Conservation (phyloP, 2,888 invertebrate species). For the Volucella inanis region DNA sequence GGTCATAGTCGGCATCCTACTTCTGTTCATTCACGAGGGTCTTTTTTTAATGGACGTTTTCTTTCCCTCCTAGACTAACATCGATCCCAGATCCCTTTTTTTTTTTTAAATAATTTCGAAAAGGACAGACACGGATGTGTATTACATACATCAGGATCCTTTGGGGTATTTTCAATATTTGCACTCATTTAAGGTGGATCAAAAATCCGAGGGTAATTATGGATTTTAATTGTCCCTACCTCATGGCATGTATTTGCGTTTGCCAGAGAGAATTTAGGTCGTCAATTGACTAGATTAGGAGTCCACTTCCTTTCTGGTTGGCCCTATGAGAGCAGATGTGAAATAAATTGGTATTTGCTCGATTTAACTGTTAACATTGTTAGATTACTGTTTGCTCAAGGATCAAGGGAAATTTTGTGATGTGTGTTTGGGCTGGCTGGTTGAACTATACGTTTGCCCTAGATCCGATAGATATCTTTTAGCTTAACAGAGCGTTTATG, state of each 20-base stretch:
- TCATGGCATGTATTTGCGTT: conserved; percentile 38
- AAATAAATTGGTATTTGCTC: conserved; percentile 69
- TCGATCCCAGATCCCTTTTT: not conserved
- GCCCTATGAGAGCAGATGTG: conserved; percentile 43
- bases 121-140: conserved; percentile 9
- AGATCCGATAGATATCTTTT: conserved; percentile 9
- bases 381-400: conserved; percentile 65
- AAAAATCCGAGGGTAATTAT: conserved; percentile 59
- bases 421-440: not conserved
- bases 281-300: conserved; percentile 33
- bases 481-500: conserved; percentile 10
- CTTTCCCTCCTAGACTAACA: conserved; percentile 3
- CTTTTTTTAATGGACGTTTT: conserved; percentile 57
- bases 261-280: conserved; percentile 47
- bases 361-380: conserved; percentile 69
- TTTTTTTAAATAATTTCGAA: conserved; percentile 41
- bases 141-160: conserved; percentile 6
- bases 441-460: conserved; percentile 7
- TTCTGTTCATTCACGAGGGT: not conserved
- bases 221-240: conserved; percentile 61
- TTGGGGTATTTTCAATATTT: conserved; percentile 60
- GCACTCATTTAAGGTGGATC: conserved; percentile 42
- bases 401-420: conserved; percentile 24
- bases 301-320: not conserved
- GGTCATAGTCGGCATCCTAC: not conserved